Percentiles rank a stretch among this genome's conserved stretches.
Evolutionary conservation across 1,140 invertebrate genomes (phyloP).

Genomic region (Apis laboriosa): DNA sequence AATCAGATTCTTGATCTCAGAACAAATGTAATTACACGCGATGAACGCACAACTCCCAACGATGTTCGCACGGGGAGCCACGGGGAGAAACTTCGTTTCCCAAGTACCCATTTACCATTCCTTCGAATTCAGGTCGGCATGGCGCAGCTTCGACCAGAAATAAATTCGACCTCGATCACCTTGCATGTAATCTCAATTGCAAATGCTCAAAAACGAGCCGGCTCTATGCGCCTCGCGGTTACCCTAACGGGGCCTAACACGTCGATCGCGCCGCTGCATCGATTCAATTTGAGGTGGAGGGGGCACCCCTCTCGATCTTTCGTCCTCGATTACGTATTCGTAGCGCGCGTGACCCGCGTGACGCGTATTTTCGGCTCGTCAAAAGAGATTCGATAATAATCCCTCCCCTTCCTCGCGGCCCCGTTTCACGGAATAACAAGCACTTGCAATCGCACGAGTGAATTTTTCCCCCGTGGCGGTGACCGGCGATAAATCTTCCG

Average conservation of each 20-base stretch:
- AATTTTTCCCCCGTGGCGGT: conserved; percentile 40
- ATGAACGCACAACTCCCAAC: no score
- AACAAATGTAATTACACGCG: no score
- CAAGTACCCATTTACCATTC: not conserved
- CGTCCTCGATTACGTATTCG: conserved; percentile 14
- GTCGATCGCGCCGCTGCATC: not conserved
- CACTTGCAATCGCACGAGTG: conserved; percentile 30
- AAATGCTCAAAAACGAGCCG: not conserved
- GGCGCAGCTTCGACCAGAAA: not conserved
- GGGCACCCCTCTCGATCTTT: not conserved
- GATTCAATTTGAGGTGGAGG: not conserved
- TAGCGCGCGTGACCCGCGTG: not conserved
- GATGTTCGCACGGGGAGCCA: no score
- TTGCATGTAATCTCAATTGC: not conserved
- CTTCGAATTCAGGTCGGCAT: not conserved
- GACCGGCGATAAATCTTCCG: conserved; percentile 52
- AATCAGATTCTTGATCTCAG: no score
- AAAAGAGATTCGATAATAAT: conserved; percentile 33
- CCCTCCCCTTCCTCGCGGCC: not conserved
- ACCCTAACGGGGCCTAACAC: no score
- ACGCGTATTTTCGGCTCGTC: conserved; percentile 26
- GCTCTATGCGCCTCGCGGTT: not conserved
- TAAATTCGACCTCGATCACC: conserved; percentile 6
- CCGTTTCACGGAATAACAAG: conserved; percentile 37
- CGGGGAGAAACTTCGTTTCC: not conserved